These are phyloP conservation scores for Zaprionus camerounensis DNA, from an alignment of 1,140 invertebrate genomes.

Conservation along the genomic window DNA sequence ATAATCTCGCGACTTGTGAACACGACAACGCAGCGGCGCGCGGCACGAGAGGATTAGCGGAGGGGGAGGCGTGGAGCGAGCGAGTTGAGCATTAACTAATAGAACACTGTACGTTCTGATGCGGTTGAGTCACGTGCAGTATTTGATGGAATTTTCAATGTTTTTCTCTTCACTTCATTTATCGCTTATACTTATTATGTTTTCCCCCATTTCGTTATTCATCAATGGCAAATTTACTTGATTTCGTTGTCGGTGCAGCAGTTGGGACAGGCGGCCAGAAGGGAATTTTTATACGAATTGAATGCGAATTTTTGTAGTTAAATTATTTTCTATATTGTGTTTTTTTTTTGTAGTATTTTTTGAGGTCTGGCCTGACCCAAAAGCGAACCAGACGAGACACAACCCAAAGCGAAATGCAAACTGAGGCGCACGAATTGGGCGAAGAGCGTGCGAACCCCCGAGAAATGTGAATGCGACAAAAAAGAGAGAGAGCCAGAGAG, in stretches of 20 bases:
- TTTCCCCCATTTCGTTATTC: background rate
- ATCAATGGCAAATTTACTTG: conserved; percentile 14
- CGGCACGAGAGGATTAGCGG: conserved; percentile 30
- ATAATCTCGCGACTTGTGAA: conserved; percentile 21
- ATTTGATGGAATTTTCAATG: conserved; percentile 8
- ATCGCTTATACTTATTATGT: conserved; percentile 2
- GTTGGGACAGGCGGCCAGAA: conserved; percentile 40
- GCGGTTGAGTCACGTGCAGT: conserved; percentile 36
- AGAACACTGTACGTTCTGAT: conserved; percentile 17
- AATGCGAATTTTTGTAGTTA: conserved; percentile 31
- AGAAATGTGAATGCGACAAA: conserved; percentile 22
- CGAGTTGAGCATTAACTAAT: conserved; percentile 11
- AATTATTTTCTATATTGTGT: conserved; percentile 57
- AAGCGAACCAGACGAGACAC: conserved; percentile 81
- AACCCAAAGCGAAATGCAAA: conserved; percentile 84
- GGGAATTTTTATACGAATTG: conserved; percentile 26
- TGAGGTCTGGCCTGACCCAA: conserved; percentile 70
- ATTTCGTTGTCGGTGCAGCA: conserved; percentile 14
- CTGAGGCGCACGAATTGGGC: conserved; percentile 61
- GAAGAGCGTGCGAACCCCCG: conserved; percentile 68
- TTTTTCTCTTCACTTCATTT: conserved; percentile 7
- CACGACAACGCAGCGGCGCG: conserved; percentile 1
- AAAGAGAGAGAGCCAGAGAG: conserved; percentile 15
- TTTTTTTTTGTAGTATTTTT: conserved; percentile 44
- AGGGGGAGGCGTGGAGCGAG: background rate